Evolutionary conservation across 1,140 invertebrate genomes (phyloP), one percentile per base, ranked within the genome.

Genomic region (Tyrophagus putrescentiae): DNA sequence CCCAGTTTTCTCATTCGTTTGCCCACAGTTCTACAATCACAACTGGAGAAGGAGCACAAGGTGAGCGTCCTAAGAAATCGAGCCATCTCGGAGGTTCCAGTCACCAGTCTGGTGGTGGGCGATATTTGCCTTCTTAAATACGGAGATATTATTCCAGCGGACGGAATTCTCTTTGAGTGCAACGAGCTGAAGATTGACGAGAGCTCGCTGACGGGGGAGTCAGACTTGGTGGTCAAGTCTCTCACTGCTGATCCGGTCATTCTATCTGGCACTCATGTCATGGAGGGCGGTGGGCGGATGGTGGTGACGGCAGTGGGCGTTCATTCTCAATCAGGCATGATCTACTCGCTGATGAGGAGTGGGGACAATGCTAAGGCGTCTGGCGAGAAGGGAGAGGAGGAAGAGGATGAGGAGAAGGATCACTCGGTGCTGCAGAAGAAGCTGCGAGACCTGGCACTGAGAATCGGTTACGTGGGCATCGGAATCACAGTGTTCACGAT

Each of bases 111-210:
- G 69, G 88, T 97, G 66, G 93, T 96, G 64, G 45, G 45, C 28
- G 45, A 50, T 27, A 9, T 50, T 50, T 50, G 45, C 28, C 92
- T 84, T 75, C 83, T 93, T 66, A 91, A 92, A 76, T 92, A 91
- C 73, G 87, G 87, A 94, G 94, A 98, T 77, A 76, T 98, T 66
- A 78, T 98, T 72, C 94, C 94, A 60, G 89, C 94, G 52, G 94
- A 98, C 77, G 94, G 93, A 70, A 78, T 96, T 66, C 78, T 98
- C 65, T 87, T 98, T 70, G 93, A 98, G 78, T 93, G 90, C 73
- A 98, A 97, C 77, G 94, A 98, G 76, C 78, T 98, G 64, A 98
- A 97, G 83, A 69, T 94, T 67, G 94, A 98, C 75, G 94, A 98
- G 75, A 96, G 92, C 60, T 96, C 92, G 66, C 78, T 98, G 66